Conservation (phyloP, 2,113 vertebrate species). For the Brienomyrus brachyistius region DNA sequence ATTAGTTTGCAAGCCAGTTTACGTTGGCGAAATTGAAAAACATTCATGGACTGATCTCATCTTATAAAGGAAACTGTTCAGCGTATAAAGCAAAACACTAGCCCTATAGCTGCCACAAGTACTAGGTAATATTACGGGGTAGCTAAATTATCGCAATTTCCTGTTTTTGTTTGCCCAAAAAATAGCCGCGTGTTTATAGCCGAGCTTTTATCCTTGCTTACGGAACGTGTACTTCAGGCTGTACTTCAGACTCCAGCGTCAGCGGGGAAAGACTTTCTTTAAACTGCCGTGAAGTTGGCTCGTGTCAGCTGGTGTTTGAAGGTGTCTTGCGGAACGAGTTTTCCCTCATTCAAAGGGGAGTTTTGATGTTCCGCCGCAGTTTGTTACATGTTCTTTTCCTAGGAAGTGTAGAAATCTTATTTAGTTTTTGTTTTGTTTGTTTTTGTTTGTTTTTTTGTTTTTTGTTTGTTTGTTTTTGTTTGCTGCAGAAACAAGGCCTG, state of each 20-base stretch:
- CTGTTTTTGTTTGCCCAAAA: not conserved
- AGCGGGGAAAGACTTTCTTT: not conserved
- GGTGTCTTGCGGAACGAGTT: not conserved
- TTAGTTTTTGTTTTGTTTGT: not conserved
- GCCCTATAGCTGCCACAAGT: not conserved
- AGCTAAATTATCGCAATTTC: not conserved
- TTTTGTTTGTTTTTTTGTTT: not conserved
- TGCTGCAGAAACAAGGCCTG: not conserved
- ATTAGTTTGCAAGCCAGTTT: not conserved
- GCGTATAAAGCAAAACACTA: not conserved
- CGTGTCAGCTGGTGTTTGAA: not conserved
- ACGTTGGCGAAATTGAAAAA: not conserved
- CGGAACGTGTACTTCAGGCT: not conserved
- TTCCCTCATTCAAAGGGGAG: not conserved
- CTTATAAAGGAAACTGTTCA: not conserved
- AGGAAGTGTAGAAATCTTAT: not conserved
- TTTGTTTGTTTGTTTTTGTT: not conserved
- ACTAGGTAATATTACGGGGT: not conserved
- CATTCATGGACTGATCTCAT: not conserved
- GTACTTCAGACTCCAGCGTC: not conserved
- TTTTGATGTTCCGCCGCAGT: not conserved
- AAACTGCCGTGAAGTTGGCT: not conserved
- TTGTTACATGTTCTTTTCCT: not conserved
- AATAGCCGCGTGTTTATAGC: not conserved
- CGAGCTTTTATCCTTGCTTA: not conserved